These are phyloP conservation scores for Euschistus heros DNA, from an alignment of 1,140 invertebrate genomes.

Conservation along the genomic window DNA sequence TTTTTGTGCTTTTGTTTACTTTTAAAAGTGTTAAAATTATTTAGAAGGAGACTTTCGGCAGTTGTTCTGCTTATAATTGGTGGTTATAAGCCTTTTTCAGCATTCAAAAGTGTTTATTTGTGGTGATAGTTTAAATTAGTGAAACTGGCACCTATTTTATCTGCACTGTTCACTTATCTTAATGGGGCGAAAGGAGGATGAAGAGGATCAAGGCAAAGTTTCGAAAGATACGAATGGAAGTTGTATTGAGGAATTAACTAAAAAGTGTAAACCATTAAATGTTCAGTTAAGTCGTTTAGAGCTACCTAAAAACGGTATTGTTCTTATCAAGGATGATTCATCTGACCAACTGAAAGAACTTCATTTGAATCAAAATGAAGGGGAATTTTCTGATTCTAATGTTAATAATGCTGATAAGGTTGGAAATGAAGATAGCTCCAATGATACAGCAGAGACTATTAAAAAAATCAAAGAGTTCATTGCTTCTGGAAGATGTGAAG, in stretches of 20 bases:
- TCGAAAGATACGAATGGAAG: not conserved
- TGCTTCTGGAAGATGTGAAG: not conserved
- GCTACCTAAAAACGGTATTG: not conserved
- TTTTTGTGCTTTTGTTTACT: not conserved
- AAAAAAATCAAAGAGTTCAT: constrained; percentile 8
- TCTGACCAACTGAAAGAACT: not conserved
- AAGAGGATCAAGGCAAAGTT: not conserved
- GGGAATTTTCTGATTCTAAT: not conserved
- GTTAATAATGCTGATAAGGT: not conserved
- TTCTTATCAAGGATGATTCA: not conserved
- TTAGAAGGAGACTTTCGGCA: not conserved
- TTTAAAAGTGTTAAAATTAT: not conserved
- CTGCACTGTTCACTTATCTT: not conserved
- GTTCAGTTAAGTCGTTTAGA: not conserved
- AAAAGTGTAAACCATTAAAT: not conserved
- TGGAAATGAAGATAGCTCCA: not conserved
- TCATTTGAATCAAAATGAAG: not conserved
- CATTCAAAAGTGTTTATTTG: no score
- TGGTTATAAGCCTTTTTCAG: no score
- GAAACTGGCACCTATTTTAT: not conserved
- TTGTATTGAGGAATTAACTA: not conserved
- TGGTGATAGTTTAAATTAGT: not conserved
- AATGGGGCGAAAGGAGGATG: not conserved
- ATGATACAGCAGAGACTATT: constrained; percentile 6
- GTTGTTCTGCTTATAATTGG: not conserved